Evolutionary conservation across 1,140 invertebrate species (phyloP).

Genomic region (Diuraphis noxia): DNA sequence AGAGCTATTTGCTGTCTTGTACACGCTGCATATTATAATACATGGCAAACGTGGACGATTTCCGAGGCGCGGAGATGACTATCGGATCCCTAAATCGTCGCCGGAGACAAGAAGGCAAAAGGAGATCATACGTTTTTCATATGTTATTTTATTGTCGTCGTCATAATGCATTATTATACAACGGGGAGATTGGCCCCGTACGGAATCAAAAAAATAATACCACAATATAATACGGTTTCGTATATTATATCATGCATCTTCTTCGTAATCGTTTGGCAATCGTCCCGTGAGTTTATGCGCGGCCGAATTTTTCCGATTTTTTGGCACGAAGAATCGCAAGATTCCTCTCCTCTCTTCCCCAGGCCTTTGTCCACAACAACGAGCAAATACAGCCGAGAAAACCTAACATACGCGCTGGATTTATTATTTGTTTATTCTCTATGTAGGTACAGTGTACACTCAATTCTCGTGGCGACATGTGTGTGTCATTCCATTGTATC

Average conservation of each 20-base stretch:
- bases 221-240: neutral
- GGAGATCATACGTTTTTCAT: neutral
- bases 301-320: neutral
- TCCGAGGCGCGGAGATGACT: neutral
- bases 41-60: neutral
- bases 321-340: neutral
- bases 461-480: neutral
- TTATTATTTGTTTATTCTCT: neutral
- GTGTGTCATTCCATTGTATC: neutral
- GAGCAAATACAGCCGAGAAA: neutral
- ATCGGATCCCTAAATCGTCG: neutral
- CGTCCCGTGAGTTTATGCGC: neutral
- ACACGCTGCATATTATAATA: neutral
- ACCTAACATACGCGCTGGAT: neutral
- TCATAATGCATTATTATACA: neutral
- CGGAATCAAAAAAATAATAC: neutral
- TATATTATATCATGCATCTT: neutral
- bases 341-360: too few species aligned
- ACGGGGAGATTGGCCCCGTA: neutral
- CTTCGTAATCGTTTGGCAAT: neutral
- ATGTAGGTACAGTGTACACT: too few species aligned
- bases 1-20: neutral
- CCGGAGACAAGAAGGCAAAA: neutral
- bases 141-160: neutral
- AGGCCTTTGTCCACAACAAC: neutral